Evolutionary conservation across 2,888 invertebrate species (phyloP).

Genomic region (Ectobius pallidus): DNA sequence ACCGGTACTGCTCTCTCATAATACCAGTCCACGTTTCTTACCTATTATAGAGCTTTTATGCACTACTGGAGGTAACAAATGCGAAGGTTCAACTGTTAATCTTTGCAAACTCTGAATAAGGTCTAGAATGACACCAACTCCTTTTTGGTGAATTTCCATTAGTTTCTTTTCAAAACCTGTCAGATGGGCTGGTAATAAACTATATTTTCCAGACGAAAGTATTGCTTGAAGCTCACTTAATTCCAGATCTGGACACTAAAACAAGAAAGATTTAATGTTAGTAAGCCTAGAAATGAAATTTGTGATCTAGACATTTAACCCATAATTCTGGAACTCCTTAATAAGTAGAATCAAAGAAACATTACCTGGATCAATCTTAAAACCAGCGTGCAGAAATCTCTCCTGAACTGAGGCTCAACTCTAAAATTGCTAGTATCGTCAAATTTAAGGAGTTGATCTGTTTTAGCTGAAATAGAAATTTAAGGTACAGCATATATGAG

Average conservation of each 20-base stretch:
- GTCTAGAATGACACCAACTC: slow-evolving; percentile 63
- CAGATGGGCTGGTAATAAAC: slow-evolving; percentile 62
- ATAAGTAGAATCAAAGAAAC: too few relatives aligned
- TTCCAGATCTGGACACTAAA: slow-evolving; percentile 77
- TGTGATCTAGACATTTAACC: too few relatives aligned
- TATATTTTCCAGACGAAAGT: slow-evolving; percentile 67
- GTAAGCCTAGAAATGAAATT: slow-evolving; percentile 33
- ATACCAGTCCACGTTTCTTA: too few relatives aligned
- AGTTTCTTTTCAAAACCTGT: slow-evolving; percentile 66
- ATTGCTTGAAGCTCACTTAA: slow-evolving; percentile 69
- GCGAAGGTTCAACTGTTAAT: slow-evolving; percentile 66
- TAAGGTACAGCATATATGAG: slow-evolving; percentile 55
- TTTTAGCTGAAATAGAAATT: background rate
- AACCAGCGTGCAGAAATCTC: slow-evolving; percentile 80
- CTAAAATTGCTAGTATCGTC: slow-evolving; percentile 52
- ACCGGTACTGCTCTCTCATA: too few relatives aligned
- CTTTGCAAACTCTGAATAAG: slow-evolving; percentile 69
- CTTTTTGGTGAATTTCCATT: slow-evolving; percentile 62
- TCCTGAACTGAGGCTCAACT: slow-evolving; percentile 65
- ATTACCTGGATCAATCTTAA: slow-evolving; percentile 77
- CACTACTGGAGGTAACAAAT: slow-evolving; percentile 61
- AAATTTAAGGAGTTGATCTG: slow-evolving; percentile 26
- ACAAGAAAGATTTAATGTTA: too few relatives aligned
- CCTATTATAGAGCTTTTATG: slow-evolving; percentile 72
- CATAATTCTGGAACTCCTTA: too few relatives aligned